phyloP scores from a whole-genome alignment of 2,797 vertebrate species.

The Platyrinchus mystaceus region DNA sequence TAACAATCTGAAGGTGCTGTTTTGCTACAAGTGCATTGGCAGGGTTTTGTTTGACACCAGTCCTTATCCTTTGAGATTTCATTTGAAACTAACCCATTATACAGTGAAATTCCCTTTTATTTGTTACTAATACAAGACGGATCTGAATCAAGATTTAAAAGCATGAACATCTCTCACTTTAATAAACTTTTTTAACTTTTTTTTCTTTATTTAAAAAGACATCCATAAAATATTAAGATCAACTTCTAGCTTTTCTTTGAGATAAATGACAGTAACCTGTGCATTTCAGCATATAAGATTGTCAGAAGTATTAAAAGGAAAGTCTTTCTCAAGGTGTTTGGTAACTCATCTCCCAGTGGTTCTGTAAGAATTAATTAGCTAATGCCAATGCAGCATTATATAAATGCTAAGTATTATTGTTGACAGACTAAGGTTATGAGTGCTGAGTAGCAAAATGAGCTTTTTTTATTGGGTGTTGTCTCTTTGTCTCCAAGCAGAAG shows the following conservation, averaged over 20 bases:
- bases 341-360: slow-evolving; percentile 23
- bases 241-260: not conserved
- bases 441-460: not conserved
- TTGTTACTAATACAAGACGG: not conserved
- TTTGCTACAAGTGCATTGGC: not conserved
- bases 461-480: not conserved
- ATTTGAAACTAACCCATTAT: not conserved
- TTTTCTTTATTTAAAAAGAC: not conserved
- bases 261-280: not conserved
- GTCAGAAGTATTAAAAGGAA: not conserved
- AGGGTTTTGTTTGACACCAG: not conserved
- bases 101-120: not conserved
- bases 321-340: slow-evolving; percentile 4
- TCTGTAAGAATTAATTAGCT: slow-evolving; percentile 24
- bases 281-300: not conserved
- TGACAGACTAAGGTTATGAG: not conserved
- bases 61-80: not conserved
- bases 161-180: not conserved
- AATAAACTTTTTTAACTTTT: not conserved
- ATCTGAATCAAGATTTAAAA: not conserved
- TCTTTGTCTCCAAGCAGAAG: not conserved
- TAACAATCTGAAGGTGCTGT: not conserved
- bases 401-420: not conserved
- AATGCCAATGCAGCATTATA: not conserved
- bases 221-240: not conserved